Evolutionary conservation across 2,888 invertebrate species (phyloP).

Genomic region (Penaeus monodon): DNA sequence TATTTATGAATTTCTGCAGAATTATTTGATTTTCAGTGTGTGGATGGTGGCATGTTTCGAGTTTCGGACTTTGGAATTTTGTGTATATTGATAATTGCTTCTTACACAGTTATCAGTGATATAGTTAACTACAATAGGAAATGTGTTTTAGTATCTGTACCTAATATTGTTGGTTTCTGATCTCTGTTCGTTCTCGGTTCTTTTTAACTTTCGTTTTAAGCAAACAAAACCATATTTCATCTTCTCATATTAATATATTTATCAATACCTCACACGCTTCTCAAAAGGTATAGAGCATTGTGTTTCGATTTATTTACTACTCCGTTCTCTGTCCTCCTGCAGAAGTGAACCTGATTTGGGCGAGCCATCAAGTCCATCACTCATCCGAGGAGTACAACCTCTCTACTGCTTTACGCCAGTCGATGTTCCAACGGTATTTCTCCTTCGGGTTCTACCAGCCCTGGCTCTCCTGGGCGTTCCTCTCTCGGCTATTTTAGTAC

Average conservation of each 20-base stretch:
- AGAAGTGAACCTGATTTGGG: conserved; percentile 88
- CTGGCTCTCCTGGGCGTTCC: conserved; percentile 80
- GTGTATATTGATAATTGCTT: too few species aligned
- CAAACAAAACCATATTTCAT: too few species aligned
- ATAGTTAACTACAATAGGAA: too few species aligned
- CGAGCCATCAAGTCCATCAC: conserved; percentile 91
- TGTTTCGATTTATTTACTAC: background rate
- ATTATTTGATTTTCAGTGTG: too few species aligned
- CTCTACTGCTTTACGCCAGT: conserved; percentile 85
- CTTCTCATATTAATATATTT: too few species aligned
- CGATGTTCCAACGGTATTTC: conserved; percentile 75
- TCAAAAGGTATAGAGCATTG: background rate
- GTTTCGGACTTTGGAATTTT: too few species aligned
- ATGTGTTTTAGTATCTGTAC: too few species aligned
- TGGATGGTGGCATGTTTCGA: too few species aligned
- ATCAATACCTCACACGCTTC: background rate
- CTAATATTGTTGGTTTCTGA: too few species aligned
- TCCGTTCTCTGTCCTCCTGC: background rate
- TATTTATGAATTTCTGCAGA: background rate
- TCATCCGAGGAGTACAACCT: conserved; percentile 91
- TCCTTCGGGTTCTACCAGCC: conserved; percentile 69
- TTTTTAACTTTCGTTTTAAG: background rate
- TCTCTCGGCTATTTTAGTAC: conserved; percentile 83
- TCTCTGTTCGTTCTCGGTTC: background rate
- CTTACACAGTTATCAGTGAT: too few species aligned